A percentile compares a stretch with the other conserved stretches of the same genome.
Conservation (phyloP, 2,888 invertebrate genomes). For the Alentia gelatinosa region DNA sequence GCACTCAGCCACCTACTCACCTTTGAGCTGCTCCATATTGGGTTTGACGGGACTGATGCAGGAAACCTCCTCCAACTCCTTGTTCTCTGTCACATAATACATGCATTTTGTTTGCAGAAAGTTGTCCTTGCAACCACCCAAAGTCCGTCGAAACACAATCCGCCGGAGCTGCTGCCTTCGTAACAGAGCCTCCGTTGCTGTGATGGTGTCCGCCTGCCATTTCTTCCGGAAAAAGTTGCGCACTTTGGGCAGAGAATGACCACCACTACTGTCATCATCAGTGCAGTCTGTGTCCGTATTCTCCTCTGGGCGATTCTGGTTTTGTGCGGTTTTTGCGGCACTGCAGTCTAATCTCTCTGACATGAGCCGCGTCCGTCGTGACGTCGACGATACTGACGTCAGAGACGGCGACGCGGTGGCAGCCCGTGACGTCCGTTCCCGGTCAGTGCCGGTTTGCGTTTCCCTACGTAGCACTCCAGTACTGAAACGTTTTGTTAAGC, state of each 20-base stretch:
- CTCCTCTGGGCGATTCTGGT: not conserved
- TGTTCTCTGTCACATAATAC: not conserved
- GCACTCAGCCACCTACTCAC: too few species aligned
- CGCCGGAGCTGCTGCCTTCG: not conserved
- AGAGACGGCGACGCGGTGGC: too few species aligned
- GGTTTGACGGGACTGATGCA: constrained; percentile 24
- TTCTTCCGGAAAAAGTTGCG: constrained; percentile 40
- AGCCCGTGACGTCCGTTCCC: not conserved
- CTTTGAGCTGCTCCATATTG: constrained; percentile 1
- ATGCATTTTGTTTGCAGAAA: not conserved
- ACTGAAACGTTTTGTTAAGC: constrained; percentile 62
- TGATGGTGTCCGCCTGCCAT: constrained; percentile 12
- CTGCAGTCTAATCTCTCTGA: constrained; percentile 19
- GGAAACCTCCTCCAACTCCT: not conserved
- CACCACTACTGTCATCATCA: not conserved
- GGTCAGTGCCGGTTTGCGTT: not conserved
- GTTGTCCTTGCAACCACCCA: not conserved
- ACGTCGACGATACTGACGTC: too few species aligned
- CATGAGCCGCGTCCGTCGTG: not conserved
- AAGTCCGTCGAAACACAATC: constrained; percentile 5
- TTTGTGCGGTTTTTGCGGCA: not conserved
- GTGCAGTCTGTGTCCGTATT: constrained; percentile 40
- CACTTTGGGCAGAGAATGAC: not conserved
- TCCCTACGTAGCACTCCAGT: not conserved
- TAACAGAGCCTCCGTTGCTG: not conserved